Conservation (phyloP, 2,797 vertebrate species). For the Xiphophorus birchmanni region DNA sequence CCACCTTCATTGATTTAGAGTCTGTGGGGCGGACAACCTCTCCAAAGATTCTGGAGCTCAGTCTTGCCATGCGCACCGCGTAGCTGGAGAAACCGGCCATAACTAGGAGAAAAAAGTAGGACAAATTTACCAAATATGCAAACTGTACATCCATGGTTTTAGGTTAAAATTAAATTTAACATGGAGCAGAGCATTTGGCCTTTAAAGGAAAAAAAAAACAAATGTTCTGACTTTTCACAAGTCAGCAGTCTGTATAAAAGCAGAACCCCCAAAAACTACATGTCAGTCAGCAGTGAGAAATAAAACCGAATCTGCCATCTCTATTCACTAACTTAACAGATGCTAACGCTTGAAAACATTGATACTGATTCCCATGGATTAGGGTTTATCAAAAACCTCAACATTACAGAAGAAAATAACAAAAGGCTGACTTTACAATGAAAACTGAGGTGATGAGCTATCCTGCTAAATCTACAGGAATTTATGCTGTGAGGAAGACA, state of each 20-base stretch:
- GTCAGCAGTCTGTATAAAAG: not conserved
- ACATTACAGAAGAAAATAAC: too few species aligned
- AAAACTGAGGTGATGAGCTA: not conserved
- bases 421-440: not conserved
- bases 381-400: not conserved
- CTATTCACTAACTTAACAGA: too few species aligned
- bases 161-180: not conserved
- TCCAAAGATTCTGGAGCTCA: constrained; percentile 91
- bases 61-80: constrained; percentile 86
- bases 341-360: not conserved
- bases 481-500: not conserved
- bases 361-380: not conserved
- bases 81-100: constrained; percentile 85
- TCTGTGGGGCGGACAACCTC: constrained; percentile 88
- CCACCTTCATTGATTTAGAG: constrained; percentile 90
- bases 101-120: not conserved
- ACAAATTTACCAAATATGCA: not conserved
- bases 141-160: not conserved
- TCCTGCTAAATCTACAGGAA: not conserved
- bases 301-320: too few species aligned
- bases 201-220: not conserved
- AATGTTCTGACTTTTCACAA: not conserved
- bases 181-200: not conserved
- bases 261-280: too few species aligned
- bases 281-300: too few species aligned